Evolutionary conservation across 2,888 invertebrate genomes (phyloP).

Genomic region (Leptothorax acervorum): DNA sequence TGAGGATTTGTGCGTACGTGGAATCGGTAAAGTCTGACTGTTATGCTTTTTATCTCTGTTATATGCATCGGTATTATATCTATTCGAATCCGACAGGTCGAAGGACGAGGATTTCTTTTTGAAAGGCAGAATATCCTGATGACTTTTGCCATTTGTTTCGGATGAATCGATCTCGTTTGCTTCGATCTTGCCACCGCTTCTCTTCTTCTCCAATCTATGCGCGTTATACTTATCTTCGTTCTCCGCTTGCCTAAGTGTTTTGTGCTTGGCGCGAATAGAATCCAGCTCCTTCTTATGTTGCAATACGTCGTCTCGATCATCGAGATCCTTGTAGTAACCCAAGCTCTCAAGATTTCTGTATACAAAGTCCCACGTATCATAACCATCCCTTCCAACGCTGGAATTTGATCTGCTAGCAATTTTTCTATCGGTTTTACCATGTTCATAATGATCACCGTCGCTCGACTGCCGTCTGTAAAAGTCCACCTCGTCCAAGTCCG

Average conservation of each 20-base stretch:
- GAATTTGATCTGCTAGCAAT: conserved; percentile 55
- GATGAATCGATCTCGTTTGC: conserved; percentile 54
- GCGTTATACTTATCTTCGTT: conserved; percentile 70
- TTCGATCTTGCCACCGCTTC: conserved; percentile 52
- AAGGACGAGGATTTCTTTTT: conserved; percentile 75
- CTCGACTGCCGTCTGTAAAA: conserved; percentile 63
- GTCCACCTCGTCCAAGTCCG: conserved; percentile 78
- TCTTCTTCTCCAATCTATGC: conserved; percentile 69
- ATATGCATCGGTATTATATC: conserved; percentile 56
- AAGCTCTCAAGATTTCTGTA: conserved; percentile 92
- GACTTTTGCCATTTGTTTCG: conserved; percentile 67
- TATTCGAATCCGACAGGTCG: conserved; percentile 73
- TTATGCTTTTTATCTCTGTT: conserved; percentile 70
- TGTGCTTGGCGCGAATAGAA: conserved; percentile 60
- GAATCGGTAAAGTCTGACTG: conserved; percentile 75
- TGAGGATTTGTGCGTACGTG: conserved; percentile 67
- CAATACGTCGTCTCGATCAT: conserved; percentile 89
- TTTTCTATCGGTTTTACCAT: conserved; percentile 74
- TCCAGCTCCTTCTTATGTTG: conserved; percentile 80
- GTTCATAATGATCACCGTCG: conserved; percentile 73
- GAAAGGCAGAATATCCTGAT: conserved; percentile 70
- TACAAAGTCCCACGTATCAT: conserved; percentile 93
- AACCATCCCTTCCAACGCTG: conserved; percentile 87
- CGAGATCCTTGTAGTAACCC: conserved; percentile 89
- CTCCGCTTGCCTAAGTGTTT: conserved; percentile 60